Evolutionary conservation across 2,888 invertebrate genomes (phyloP).

Genomic region (Anticlea derivata): DNA sequence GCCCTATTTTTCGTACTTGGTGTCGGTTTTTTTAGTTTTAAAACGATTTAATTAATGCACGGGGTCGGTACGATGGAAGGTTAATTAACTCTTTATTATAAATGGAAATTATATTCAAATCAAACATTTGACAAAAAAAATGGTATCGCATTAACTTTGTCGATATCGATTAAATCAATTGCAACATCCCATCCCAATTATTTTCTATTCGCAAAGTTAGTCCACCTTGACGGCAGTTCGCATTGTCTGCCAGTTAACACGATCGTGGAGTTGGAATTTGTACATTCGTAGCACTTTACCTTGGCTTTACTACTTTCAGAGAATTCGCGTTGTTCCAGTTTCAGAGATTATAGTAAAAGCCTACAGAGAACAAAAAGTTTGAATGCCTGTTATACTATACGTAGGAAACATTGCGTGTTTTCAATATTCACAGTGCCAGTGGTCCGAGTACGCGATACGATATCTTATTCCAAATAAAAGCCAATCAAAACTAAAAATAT

Average conservation of each 20-base stretch:
- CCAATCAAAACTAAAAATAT: too few species aligned
- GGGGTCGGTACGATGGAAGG: too few species aligned
- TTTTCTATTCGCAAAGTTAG: slow-evolving; percentile 55
- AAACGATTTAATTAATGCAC: too few species aligned
- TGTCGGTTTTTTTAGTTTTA: too few species aligned
- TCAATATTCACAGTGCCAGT: neutral
- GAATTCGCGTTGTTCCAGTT: slow-evolving; percentile 28
- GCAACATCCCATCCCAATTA: slow-evolving; percentile 43
- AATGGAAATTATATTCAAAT: too few species aligned
- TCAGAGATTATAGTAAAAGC: slow-evolving; percentile 14
- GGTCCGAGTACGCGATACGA: too few species aligned
- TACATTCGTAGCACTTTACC: slow-evolving; percentile 34
- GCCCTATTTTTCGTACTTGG: too few species aligned
- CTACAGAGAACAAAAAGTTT: slow-evolving; percentile 10
- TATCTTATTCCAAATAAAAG: too few species aligned
- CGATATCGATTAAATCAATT: slow-evolving; percentile 33
- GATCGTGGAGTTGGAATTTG: slow-evolving; percentile 21
- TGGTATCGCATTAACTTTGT: too few species aligned
- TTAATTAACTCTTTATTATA: too few species aligned
- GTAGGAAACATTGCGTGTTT: neutral
- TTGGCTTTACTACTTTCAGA: slow-evolving; percentile 33
- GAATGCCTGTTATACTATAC: neutral
- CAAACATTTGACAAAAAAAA: too few species aligned
- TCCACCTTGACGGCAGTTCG: slow-evolving; percentile 72
- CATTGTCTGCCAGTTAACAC: slow-evolving; percentile 47